Base-by-base conservation (phyloP, 1,140 invertebrate genomes). In the Portunus trituberculatus region DNA sequence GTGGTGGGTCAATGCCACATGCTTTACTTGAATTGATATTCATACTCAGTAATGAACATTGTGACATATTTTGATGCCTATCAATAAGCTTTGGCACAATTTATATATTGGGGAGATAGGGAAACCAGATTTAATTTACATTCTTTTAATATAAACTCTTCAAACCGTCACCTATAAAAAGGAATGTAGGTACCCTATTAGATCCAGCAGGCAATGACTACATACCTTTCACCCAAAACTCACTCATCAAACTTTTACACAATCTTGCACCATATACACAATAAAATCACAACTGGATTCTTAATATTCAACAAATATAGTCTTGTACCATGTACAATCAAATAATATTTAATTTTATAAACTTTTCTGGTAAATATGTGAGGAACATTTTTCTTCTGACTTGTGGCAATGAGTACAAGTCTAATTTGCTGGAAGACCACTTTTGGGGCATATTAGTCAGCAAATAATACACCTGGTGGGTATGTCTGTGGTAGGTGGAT, bases 71-170 rank as follows among this genome's bases (percentile, higher is more conserved):
- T 39, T 39, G 39, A 39, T 39, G 39, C 6, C 39, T 39, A 39
- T 39, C 6, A 39, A 39, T 39, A 39, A 2, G 39, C 1, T 39
- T 39, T 39, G 39, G 39, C 39, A 39, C 39, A 39, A 39, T 39
- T 39, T 39, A 39, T 32, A 52, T 48, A 52, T 46, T 52, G 67
- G 20, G 67, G 67, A 8, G 4, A n/a, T n/a, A 39, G 39, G n/a
- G n/a, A 76, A 76, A 76, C 67, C 20, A 76, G n/a, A n/a, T 76
- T n/a, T 76, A n/a, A 76, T 20, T 76, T 76, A 25, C 16, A 76
- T n/a, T n/a, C 8, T 76, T 76, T 76, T 76, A 76, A 76, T 76
- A 76, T 76, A 76, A 76, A 76, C 67, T 76, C 67, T 76, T 39
- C 39, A 20, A 25, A 76, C 67, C 67, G n/a, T 76, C 67, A 76